A percentile compares a stretch with the other conserved stretches of the same genome.
phyloP scores from a whole-genome alignment of 2,113 vertebrate genomes.

The Campylorhamphus procurvoides region DNA sequence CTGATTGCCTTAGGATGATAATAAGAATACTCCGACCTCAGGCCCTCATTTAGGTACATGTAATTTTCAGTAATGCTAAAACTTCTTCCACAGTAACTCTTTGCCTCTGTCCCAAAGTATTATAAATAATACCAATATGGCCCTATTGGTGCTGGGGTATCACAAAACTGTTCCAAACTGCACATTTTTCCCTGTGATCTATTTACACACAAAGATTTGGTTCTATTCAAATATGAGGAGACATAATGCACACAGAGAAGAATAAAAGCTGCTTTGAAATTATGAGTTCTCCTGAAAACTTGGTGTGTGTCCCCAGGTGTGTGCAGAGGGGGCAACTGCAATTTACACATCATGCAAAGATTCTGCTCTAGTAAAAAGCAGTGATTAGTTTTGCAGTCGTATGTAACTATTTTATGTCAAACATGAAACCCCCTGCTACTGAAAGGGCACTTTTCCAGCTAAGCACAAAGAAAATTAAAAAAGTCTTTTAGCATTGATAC shows the following conservation, averaged over 20 bases:
- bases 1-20: not conserved
- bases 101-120: not conserved
- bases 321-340: not conserved
- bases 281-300: not conserved
- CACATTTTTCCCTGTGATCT: not conserved
- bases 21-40: not conserved
- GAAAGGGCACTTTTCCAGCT: not conserved
- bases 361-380: not conserved
- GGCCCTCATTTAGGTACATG: not conserved
- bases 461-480: not conserved
- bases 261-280: not conserved
- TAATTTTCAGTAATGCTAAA: not conserved
- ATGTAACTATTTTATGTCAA: not conserved
- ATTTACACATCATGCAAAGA: fast-evolving
- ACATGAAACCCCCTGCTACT: not conserved
- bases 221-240: not conserved
- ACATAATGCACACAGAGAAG: fast-evolving
- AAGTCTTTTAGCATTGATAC: slow-evolving; percentile 47
- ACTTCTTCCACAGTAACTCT: not conserved
- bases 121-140: not conserved
- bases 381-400: not conserved
- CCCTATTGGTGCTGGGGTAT: fast-evolving
- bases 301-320: fast-evolving
- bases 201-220: not conserved
- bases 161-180: not conserved